phyloP scores from a whole-genome alignment of 2,113 vertebrate species.

The Pluvianellus socialis region DNA sequence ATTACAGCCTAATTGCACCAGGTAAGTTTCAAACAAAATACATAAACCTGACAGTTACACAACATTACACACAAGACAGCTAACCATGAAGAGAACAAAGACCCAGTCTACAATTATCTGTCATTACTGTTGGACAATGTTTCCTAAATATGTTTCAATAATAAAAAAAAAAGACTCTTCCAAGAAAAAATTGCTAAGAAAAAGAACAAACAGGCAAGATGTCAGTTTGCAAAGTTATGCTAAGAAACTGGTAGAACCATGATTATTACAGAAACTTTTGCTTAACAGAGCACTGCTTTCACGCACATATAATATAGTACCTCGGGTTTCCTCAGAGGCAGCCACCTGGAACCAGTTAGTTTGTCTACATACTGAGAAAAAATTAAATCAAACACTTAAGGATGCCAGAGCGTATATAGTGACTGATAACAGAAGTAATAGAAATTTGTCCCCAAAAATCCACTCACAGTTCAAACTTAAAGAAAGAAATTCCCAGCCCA shows the following conservation, averaged over 20 bases:
- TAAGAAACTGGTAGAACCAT: not conserved
- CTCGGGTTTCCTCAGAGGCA: not conserved
- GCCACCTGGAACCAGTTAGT: not conserved
- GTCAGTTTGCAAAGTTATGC: not conserved
- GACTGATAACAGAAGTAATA: not conserved
- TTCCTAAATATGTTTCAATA: not conserved
- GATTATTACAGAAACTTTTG: not conserved
- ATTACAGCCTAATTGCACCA: not conserved
- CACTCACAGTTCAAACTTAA: not conserved
- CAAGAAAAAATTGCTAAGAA: not conserved
- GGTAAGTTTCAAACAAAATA: not conserved
- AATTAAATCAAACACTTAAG: not conserved
- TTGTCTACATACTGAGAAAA: not conserved
- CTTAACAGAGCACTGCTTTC: not conserved
- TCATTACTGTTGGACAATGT: not conserved
- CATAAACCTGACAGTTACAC: not conserved
- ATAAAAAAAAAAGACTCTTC: not conserved
- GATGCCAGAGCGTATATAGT: not conserved
- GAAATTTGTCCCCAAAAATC: not conserved
- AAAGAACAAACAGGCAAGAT: not conserved
- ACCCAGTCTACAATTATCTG: not conserved
- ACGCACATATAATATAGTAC: not conserved
- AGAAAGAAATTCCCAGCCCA: not conserved
- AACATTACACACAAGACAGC: not conserved
- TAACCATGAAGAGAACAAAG: not conserved